Percentiles rank a stretch among this genome's conserved stretches.
These are phyloP conservation scores for Calonectris borealis DNA, from an alignment of 2,113 vertebrate genomes.

Conservation along the genomic window DNA sequence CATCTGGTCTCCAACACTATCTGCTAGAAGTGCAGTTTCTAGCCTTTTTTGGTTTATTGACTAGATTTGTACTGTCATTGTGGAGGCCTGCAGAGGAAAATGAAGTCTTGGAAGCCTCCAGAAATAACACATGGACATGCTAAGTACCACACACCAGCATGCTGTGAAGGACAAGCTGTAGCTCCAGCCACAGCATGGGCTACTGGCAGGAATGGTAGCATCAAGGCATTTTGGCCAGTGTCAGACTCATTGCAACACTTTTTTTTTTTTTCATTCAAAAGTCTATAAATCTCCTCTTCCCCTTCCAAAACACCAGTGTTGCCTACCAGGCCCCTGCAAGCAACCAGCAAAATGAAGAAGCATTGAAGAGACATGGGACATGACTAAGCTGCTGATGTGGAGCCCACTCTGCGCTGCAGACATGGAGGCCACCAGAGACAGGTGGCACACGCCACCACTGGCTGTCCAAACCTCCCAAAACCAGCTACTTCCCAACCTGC, in stretches of 20 bases:
- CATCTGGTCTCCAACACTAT: neutral
- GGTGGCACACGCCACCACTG: neutral
- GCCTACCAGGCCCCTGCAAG: neutral
- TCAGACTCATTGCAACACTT: neutral
- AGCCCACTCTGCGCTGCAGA: neutral
- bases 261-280: neutral
- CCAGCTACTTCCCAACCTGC: neutral
- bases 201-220: neutral
- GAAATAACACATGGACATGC: neutral
- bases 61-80: neutral
- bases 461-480: neutral
- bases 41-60: neutral
- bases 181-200: neutral
- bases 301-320: neutral
- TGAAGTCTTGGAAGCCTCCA: neutral
- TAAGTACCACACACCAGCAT: neutral
- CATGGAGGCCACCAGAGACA: neutral
- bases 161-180: neutral
- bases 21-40: neutral
- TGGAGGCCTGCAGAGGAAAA: neutral
- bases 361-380: neutral
- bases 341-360: neutral
- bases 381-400: neutral
- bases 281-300: neutral
- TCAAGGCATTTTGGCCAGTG: neutral